These are phyloP conservation scores for Pongo pygmaeus DNA, from an alignment of 2,113 vertebrate species.

Conservation along the genomic window DNA sequence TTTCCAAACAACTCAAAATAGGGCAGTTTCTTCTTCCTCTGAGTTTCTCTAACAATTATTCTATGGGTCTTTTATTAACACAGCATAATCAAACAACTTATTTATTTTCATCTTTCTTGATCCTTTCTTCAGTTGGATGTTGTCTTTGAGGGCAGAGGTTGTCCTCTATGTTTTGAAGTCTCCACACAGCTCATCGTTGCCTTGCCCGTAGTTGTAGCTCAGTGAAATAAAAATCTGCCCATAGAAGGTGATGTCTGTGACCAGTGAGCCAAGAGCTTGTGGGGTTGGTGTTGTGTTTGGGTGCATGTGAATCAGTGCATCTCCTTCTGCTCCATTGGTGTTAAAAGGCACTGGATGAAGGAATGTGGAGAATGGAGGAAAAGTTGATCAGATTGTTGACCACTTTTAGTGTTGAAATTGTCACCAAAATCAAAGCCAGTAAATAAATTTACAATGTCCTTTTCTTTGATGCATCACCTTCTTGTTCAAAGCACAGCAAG, in stretches of 20 bases:
- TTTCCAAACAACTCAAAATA: background rate
- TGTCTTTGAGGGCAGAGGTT: background rate
- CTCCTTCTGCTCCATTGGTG: background rate
- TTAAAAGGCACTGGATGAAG: background rate
- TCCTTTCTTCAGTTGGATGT: background rate
- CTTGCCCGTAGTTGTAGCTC: too few species aligned
- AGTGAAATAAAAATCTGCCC: background rate
- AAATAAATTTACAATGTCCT: background rate
- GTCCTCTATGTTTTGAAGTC: background rate
- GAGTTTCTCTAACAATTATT: background rate
- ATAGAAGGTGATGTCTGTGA: background rate
- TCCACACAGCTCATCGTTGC: background rate
- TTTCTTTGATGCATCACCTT: constrained; percentile 3
- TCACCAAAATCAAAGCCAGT: background rate
- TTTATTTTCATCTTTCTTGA: background rate
- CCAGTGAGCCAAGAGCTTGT: background rate
- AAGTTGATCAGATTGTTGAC: background rate
- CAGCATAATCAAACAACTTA: background rate
- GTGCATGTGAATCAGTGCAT: background rate
- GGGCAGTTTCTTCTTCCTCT: background rate
- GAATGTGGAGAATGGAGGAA: background rate
- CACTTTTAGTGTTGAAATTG: background rate
- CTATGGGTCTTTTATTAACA: background rate
- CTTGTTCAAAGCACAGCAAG: background rate
- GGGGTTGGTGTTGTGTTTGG: background rate